Evolutionary conservation across 2,113 vertebrate genomes (phyloP).

Genomic region (Aphyosemion australe): DNA sequence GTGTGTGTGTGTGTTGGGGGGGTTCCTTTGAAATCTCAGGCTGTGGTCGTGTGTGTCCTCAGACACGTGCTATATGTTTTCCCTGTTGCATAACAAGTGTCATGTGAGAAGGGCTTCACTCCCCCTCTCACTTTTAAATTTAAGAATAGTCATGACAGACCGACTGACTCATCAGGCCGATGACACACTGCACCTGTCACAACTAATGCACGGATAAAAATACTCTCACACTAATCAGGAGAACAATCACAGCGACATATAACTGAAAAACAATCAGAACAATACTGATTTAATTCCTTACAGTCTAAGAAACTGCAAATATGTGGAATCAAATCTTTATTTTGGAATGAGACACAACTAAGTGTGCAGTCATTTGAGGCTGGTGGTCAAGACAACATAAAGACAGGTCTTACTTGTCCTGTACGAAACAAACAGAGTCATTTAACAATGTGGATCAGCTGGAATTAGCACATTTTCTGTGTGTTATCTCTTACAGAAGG

Average conservation of each 20-base stretch:
- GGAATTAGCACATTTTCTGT: background rate
- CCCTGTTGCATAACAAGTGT: constrained; percentile 23
- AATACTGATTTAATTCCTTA: too few relatives aligned
- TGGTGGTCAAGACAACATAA: background rate
- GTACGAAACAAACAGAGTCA: background rate
- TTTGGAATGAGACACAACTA: background rate
- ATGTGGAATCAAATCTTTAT: background rate
- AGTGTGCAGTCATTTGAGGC: background rate
- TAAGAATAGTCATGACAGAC: constrained; percentile 15
- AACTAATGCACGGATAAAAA: constrained; percentile 12
- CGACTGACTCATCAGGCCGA: constrained; percentile 25
- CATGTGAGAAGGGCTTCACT: constrained; percentile 3
- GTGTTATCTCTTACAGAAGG: background rate
- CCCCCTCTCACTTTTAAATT: constrained; percentile 8
- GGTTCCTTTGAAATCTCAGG: too few relatives aligned
- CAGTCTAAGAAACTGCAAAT: background rate
- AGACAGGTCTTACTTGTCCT: background rate
- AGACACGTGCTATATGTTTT: constrained; percentile 12
- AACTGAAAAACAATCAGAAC: too few relatives aligned
- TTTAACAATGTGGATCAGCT: background rate
- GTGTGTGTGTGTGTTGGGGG: background rate
- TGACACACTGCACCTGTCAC: constrained; percentile 49
- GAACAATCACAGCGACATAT: background rate
- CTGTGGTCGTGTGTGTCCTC: background rate
- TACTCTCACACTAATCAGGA: background rate